A percentile compares a stretch with the other conserved stretches of the same genome.
Evolutionary conservation across 2,113 vertebrate genomes (phyloP).

Genomic region (Petrocephalus microphthalmus): DNA sequence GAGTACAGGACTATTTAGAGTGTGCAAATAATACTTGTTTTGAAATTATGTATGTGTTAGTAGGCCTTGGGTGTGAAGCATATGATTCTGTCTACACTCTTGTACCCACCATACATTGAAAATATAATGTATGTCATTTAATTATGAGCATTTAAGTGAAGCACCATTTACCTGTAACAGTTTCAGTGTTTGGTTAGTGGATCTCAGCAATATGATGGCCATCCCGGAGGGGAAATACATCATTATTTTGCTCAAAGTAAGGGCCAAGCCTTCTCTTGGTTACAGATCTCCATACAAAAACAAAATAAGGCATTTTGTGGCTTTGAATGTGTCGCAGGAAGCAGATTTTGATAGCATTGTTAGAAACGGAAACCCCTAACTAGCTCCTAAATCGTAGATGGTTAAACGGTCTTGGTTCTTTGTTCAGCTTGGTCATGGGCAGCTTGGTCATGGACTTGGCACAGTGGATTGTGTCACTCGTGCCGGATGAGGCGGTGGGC

Average conservation of each 20-base stretch:
- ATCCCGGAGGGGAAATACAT: background rate
- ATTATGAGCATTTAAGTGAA: background rate
- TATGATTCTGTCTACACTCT: background rate
- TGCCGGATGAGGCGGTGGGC: background rate
- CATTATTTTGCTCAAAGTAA: background rate
- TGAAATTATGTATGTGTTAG: background rate
- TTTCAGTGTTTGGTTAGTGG: background rate
- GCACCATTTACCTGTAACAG: background rate
- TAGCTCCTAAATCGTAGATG: background rate
- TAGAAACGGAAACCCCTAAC: background rate
- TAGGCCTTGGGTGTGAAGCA: background rate
- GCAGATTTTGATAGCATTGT: background rate
- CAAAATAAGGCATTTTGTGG: background rate
- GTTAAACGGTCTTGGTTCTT: background rate
- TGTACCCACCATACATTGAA: background rate
- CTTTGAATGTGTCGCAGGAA: background rate
- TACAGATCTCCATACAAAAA: background rate
- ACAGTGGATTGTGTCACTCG: background rate
- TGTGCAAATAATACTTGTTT: slow-evolving; percentile 10
- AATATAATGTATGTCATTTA: background rate
- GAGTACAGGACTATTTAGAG: slow-evolving; percentile 6
- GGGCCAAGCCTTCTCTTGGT: background rate
- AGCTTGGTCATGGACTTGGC: background rate
- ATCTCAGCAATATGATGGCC: background rate
- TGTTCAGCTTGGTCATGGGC: background rate